Conservation (phyloP, 2,888 invertebrate species). For the Dryocosmus kuriphilus region DNA sequence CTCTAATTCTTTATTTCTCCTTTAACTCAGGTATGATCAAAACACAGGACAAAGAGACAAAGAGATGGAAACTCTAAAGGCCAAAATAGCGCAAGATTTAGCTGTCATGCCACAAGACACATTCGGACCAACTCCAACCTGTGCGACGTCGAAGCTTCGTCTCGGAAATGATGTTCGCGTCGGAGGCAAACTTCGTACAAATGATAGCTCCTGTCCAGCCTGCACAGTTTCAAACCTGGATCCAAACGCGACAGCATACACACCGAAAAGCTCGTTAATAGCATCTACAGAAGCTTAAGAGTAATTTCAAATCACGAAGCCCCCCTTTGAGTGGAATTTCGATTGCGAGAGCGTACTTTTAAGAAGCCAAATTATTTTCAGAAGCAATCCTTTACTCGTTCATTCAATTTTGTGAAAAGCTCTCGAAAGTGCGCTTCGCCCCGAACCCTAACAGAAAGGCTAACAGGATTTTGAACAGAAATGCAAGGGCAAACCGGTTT, state of each 20-base stretch:
- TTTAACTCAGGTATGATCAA: conserved; percentile 85
- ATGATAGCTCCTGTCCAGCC: conserved; percentile 75
- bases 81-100: conserved; percentile 94
- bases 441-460: background rate
- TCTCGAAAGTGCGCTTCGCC: conserved; percentile 27
- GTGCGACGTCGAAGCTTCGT: conserved; percentile 82
- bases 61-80: conserved; percentile 93
- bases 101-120: conserved; percentile 92
- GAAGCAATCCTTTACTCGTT: background rate
- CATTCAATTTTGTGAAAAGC: background rate
- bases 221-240: conserved; percentile 83
- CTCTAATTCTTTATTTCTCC: conserved; percentile 39
- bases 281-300: conserved; percentile 81
- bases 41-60: conserved; percentile 95
- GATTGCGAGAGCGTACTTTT: conserved; percentile 18
- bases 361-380: background rate
- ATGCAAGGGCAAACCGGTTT: background rate
- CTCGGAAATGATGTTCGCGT: conserved; percentile 77
- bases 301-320: background rate
- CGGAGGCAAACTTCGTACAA: conserved; percentile 72
- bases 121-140: conserved; percentile 80
- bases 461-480: conserved; percentile 1
- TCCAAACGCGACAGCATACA: conserved; percentile 95
- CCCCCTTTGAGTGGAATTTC: conserved; percentile 9
- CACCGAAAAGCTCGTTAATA: conserved; percentile 86